These are phyloP conservation scores for Trichonephila clavata DNA, from an alignment of 1,140 invertebrate genomes.

Conservation along the genomic window DNA sequence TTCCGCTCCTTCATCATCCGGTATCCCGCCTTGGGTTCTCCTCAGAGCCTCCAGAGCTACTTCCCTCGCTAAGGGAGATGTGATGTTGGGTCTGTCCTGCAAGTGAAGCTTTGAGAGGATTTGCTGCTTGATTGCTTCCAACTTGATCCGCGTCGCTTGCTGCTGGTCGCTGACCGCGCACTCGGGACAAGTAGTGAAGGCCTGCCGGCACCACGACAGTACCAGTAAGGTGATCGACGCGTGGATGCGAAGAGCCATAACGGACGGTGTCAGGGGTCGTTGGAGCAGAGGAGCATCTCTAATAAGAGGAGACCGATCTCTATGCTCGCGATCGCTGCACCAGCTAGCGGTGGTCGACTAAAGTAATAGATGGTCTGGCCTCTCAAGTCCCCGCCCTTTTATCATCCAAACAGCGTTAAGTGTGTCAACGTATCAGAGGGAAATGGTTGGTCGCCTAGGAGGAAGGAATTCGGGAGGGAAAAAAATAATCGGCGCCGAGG, in stretches of 20 bases:
- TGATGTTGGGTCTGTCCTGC: constrained; percentile 86
- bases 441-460: neutral
- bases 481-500: neutral
- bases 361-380: constrained; percentile 19
- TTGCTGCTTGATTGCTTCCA: constrained; percentile 89
- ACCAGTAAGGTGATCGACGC: neutral
- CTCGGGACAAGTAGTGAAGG: constrained; percentile 61
- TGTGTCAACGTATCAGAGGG: neutral
- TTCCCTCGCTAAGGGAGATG: constrained; percentile 85
- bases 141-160: constrained; percentile 83
- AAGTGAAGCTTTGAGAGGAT: constrained; percentile 88
- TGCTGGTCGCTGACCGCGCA: constrained; percentile 74
- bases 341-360: constrained; percentile 46
- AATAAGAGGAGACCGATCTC: constrained; percentile 14
- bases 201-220: constrained; percentile 4
- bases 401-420: constrained; percentile 4
- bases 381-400: constrained; percentile 7
- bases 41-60: constrained; percentile 87
- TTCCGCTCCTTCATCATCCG: constrained; percentile 80
- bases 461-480: neutral
- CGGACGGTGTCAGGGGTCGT: constrained; percentile 38
- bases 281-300: constrained; percentile 56
- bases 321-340: constrained; percentile 51
- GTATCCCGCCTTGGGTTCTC: constrained; percentile 79
- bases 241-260: constrained; percentile 12